A percentile compares a stretch with the other conserved stretches of the same genome.
These are phyloP conservation scores for Echinarachnius parma DNA, from an alignment of 53 echinoderm and acorn worm genomes.

Conservation along the genomic window DNA sequence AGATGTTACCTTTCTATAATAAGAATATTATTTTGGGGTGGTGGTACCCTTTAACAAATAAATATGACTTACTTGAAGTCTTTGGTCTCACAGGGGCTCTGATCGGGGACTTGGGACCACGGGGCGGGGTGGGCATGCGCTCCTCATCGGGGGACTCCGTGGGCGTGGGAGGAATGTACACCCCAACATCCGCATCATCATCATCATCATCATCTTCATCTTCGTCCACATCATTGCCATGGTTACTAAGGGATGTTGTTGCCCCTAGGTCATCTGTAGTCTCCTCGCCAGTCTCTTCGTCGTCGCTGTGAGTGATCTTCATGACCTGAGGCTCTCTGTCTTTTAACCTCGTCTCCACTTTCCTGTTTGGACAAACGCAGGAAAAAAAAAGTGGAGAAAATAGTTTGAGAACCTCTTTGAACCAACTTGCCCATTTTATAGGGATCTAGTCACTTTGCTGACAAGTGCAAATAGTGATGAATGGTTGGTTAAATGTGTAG, in stretches of 20 bases:
- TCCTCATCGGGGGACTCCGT: slow-evolving; percentile 40
- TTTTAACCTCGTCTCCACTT: slow-evolving; percentile 58
- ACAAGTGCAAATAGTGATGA: no score
- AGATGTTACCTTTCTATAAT: no score
- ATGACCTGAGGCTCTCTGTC: slow-evolving; percentile 77
- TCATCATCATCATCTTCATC: slow-evolving; percentile 53
- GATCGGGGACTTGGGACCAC: slow-evolving; percentile 48
- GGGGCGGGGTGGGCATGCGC: slow-evolving; percentile 64
- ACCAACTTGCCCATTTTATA: no score
- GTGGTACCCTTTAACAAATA: no score
- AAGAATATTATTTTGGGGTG: no score
- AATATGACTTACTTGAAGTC: slow-evolving; percentile 76
- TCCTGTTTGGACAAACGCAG: slow-evolving; percentile 31
- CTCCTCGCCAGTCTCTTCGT: slow-evolving; percentile 17
- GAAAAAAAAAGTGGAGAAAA: neutral
- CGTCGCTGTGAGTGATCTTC: slow-evolving; percentile 74
- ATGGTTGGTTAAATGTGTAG: no score
- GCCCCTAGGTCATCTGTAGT: neutral
- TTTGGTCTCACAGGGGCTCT: slow-evolving; percentile 57
- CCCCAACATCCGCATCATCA: slow-evolving; percentile 67
- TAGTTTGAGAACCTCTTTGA: no score
- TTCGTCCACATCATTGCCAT: slow-evolving; percentile 11
- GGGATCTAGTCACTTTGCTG: no score
- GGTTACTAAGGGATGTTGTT: neutral
- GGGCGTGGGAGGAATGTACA: slow-evolving; percentile 71